Base-by-base conservation (phyloP, 2,113 vertebrate genomes). In the Anarrhichthys ocellatus region DNA sequence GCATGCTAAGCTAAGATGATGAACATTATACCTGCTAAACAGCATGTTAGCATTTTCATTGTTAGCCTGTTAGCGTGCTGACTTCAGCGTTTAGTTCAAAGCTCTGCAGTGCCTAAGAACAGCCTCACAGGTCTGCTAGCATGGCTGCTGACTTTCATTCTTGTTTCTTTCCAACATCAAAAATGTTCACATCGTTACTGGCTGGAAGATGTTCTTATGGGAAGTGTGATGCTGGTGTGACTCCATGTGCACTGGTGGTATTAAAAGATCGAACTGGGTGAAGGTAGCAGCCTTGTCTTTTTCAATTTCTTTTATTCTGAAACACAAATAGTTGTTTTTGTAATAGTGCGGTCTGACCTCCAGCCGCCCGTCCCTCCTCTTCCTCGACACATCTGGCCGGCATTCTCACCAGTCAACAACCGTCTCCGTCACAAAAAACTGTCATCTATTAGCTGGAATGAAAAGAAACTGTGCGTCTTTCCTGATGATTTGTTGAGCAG, bases 361-460 rank as follows among this genome's bases (percentile, higher is more conserved):
- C 14, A 83, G 48, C 81, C 14, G 59, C 76, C 56, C 42, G 83
- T 78, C 76, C 85, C 87, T 83, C 81, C 80, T 85, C 74, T 83
- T 73, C 78, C 58, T 89, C 63, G 6, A 85, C 91, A 85, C 91
- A 87, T 92, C 88, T 89, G 84, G 84, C 81, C 70, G 10, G 65
- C 87, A 85, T 80, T 89, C 85, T 77, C 36, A 34, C 9, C 84
- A 61, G 79, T 81, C 88, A 80, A 73, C 80, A 64, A 18, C 82
- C 29, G 77, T 67, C 84, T 78, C 78, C 64, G 78, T 82, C 86
- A 63, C 84, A 87, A 72, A 85, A 79, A 86, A 69, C 87, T 86
- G 90, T 87, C 76, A 84, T 87, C 84, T 46, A 64, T 82, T 36
- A 83, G 62, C 84, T 73, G 84, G 68, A 87, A 38, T 72, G 87